phyloP scores from a whole-genome alignment of 2,797 vertebrate genomes.

The Pipistrellus pipistrellus region DNA sequence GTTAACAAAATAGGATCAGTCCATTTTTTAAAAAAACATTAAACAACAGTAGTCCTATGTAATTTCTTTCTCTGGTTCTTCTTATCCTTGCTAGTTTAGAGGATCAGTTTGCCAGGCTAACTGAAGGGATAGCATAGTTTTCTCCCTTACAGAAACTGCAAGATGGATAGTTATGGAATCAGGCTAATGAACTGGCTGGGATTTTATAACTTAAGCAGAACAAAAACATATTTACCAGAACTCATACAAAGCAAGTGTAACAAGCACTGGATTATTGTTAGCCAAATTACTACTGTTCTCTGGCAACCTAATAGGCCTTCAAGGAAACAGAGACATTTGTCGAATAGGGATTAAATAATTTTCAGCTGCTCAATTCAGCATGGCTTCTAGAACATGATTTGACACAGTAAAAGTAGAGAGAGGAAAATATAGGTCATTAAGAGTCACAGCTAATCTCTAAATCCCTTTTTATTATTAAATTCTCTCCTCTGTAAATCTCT shows the following conservation, averaged over 20 bases:
- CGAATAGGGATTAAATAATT: neutral
- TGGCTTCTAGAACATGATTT: constrained; percentile 9
- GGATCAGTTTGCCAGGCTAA: neutral
- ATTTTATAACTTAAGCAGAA: neutral
- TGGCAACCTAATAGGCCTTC: neutral
- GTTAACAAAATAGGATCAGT: neutral
- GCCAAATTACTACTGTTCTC: neutral
- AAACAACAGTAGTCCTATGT: neutral
- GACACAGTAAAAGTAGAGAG: neutral
- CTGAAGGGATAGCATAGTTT: neutral
- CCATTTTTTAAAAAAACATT: neutral
- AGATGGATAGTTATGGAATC: neutral
- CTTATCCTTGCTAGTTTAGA: neutral
- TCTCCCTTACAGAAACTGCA: neutral
- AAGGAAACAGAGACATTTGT: neutral
- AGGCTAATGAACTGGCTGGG: neutral
- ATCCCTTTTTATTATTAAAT: neutral
- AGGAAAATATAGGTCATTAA: neutral
- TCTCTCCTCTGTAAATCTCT: neutral
- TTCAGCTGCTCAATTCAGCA: neutral
- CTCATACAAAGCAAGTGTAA: neutral
- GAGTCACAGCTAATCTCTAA: neutral
- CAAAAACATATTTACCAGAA: neutral
- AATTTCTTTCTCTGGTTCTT: neutral
- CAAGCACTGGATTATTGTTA: neutral